These are phyloP conservation scores for Oncorhynchus masou DNA, from an alignment of 2,113 vertebrate genomes.

Conservation along the genomic window DNA sequence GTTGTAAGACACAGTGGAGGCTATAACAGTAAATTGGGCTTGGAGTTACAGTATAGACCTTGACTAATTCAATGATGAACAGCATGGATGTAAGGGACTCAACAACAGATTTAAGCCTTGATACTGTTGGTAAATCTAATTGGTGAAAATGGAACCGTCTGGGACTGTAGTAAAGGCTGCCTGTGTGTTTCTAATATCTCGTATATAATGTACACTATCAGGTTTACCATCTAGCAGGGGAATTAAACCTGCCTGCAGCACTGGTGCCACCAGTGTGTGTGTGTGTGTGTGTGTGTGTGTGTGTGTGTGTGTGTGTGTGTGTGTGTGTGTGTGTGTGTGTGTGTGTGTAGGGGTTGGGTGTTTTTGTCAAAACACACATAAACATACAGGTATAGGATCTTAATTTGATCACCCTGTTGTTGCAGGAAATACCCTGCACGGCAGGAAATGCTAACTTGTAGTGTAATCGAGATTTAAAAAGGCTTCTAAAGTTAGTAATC, in stretches of 20 bases:
- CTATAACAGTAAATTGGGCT: not conserved
- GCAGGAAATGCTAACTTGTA: no score
- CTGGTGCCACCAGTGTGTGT: no score
- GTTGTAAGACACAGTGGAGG: not conserved
- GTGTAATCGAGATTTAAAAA: no score
- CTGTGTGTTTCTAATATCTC: not conserved
- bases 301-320: conserved; percentile 8
- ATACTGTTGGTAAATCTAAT: not conserved
- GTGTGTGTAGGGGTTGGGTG: conserved; percentile 4
- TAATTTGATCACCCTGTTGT: no score
- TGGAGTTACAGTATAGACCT: not conserved
- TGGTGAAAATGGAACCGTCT: not conserved
- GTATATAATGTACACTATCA: no score
- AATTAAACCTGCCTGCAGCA: no score
- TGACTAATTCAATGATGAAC: not conserved
- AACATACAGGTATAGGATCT: not conserved
- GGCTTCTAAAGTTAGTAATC: no score
- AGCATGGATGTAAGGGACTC: not conserved
- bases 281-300: conserved; percentile 4
- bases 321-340: conserved; percentile 12
- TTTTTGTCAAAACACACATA: conserved; percentile 30
- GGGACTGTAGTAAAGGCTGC: not conserved
- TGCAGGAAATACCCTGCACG: no score
- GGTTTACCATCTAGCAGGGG: no score
- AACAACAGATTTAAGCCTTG: not conserved